Base-by-base conservation (phyloP, 2,888 invertebrate genomes). In the Acanthopleura granulata region DNA sequence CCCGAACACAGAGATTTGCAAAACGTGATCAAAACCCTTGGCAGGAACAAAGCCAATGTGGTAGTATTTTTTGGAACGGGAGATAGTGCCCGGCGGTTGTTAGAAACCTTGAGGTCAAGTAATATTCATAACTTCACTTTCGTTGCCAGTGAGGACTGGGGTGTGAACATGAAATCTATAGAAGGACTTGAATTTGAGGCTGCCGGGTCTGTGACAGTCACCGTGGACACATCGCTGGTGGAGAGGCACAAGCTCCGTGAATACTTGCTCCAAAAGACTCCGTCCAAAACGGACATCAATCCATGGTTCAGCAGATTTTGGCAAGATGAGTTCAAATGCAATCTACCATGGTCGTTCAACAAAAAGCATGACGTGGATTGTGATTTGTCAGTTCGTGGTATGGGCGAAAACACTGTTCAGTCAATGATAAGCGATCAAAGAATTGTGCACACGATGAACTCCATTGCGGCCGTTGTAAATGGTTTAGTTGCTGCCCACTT, bases 21-120 rank as follows among this genome's bases (percentile, higher is more conserved):
- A 15, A 77, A 75, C 51, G 76, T 79, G 3, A 77, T 80, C 4
- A 76, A 73, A 14, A 72, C 69, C 18, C 66, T 77, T 49, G 25
- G 22, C 29, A 27, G 1, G 1, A 75, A 70, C 11, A 77, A 79
- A 27, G 80, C 83, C 1, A 79, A 85, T 73, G 83, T 87, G 12
- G 86, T 88, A 9, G 81, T 89, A 4, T 86, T 87, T 62, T 87
- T 88, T 76, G 88, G 88, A 4, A 85, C 86, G 16, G 85, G 83
- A 69, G 73, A 78, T 1, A 76, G 83, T 29, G 82, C 82, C 25
- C 62, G 74, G 9, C 77, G 80, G 25, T 77, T 89, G 15, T 71
- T 89, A 18, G 29, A 78, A 15, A 76, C 80, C 29, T 78, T 83
- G 71, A 72, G 27, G 15, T 75, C 78, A 49, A 76, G 80, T 18